Base-by-base conservation (phyloP, 2,797 vertebrate genomes). In the Amphiprion clarkii region DNA sequence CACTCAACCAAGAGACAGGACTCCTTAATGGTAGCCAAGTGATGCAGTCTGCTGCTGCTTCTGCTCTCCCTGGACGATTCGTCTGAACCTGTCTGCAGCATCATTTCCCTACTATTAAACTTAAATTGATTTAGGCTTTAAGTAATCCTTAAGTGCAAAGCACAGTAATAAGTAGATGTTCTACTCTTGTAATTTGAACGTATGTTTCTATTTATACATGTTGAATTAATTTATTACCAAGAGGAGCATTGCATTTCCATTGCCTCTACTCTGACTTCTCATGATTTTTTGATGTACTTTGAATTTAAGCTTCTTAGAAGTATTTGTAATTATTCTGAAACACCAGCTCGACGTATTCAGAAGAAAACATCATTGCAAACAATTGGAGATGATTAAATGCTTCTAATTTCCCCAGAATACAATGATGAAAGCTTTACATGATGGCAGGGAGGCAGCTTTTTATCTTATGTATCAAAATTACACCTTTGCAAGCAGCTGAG, bases 21-120 rank as follows among this genome's bases (percentile, higher is more conserved):
- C 49, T 82, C 51, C 51, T 81, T 83, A 71, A 87, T 68, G 62
- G 74, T 57, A 65, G 61, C 49, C 53, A 67, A 74, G 74, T 57
- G 51, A 73, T 61, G 63, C 52, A 52, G 67, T 29, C 65, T 74
- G 51, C 73, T 49, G 59, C 70, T 56, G 62, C 71, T 55, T 40
- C 42, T 52, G 63, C 56, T 46, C 65, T 48, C 7, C 60, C 67
- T 46, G 46, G 63, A 67, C 74, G 66, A 33, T 63, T 19, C 56
- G 36, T 58, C 48, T 8, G 27, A 33, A 72, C 21, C 46, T 1
- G 33, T 74, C 40, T 80, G 36, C 46, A 56, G 39, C 39, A 60
- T 66, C 55, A 75, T 36, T 60, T 78, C 40, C 61, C 42, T n/a
- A 39, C 65, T 42, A 78, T 78, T 70, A 76, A 67, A 78, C 73